Base-by-base conservation (phyloP, 2,113 vertebrate genomes). In the Etia nguti region DNA sequence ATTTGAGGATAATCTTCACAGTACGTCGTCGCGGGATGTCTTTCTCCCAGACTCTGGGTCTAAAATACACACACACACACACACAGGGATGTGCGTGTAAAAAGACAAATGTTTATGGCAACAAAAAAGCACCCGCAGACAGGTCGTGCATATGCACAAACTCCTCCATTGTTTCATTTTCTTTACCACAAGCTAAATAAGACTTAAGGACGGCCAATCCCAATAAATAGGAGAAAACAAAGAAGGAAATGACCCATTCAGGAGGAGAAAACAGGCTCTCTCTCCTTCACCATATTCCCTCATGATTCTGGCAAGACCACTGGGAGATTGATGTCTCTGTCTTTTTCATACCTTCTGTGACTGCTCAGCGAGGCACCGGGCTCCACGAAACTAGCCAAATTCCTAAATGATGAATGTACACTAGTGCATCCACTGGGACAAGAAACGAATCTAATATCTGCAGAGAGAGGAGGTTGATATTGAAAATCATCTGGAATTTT, bases 351-450 rank as follows among this genome's bases (percentile, higher is more conserved):
- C 90, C 92, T 93, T 93, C 92, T 93, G 92, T 88, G 92, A 94
- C 90, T 94, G 88, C 82, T 94, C 92, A 89, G 89, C n/a, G 79
- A 94, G 88, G 91, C 88, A 88, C 82, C 16, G 29, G 89, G 86
- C 90, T 82, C 85, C 86, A 88, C 6, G 82, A 88, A 94, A 92
- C 88, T 84, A 85, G 85, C 89, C 84, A 91, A 90, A 90, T 90
- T 93, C 84, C 83, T 91, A 91, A 92, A 94, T 96, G 94, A 96
- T 96, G 93, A 95, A 96, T 95, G 93, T 90, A 91, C 46, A 46
- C 79, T n/a, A 55, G 81, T 7, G 80, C 79, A 83, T 89, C 94
- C 92, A 52, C 65, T 68, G 87, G 93, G 94, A 94, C 90, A 92
- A 81, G 85, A 94, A 82, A 87, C 87, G 59, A 81, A 87, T 85